These are phyloP conservation scores for Drosophila paracracens DNA, from an alignment of 2,888 invertebrate species.

Conservation along the genomic window DNA sequence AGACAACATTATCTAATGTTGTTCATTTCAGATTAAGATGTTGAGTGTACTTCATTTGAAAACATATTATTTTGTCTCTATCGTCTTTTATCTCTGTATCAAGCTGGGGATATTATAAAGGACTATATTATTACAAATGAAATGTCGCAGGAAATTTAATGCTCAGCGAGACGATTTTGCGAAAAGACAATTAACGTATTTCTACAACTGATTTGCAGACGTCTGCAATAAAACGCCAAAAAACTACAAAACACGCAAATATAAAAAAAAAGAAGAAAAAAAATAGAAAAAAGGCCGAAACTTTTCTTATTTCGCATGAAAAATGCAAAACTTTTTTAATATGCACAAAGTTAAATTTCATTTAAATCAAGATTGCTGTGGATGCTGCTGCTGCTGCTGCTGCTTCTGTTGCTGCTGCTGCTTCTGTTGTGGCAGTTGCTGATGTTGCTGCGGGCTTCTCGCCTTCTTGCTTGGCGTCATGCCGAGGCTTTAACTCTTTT, in stretches of 20 bases:
- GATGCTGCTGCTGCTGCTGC: conserved; percentile 29
- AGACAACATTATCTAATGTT: background rate
- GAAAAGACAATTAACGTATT: conserved; percentile 10
- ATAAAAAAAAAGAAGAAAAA: conserved; percentile 23
- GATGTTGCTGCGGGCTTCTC: conserved; percentile 28
- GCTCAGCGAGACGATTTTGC: background rate
- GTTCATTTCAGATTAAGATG: background rate
- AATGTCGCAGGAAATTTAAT: conserved; percentile 9
- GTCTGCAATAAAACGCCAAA: conserved; percentile 16
- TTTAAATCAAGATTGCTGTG: conserved; percentile 74
- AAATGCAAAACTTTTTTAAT: conserved; percentile 78
- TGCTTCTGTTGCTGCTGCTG: conserved; percentile 19
- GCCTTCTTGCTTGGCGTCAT: conserved; percentile 37
- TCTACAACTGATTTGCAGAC: conserved; percentile 34
- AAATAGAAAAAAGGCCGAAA: conserved; percentile 58
- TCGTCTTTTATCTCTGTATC: background rate
- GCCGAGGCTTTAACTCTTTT: conserved; percentile 55
- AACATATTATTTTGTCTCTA: background rate
- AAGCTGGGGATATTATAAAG: background rate
- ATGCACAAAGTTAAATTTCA: conserved; percentile 78
- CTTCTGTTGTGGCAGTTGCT: conserved; percentile 20
- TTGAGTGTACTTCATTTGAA: background rate
- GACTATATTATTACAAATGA: background rate
- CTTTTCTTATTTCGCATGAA: conserved; percentile 78
- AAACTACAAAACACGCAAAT: conserved; percentile 39